Conservation (phyloP, 2,113 vertebrate genomes). For the Zapornia atra region DNA sequence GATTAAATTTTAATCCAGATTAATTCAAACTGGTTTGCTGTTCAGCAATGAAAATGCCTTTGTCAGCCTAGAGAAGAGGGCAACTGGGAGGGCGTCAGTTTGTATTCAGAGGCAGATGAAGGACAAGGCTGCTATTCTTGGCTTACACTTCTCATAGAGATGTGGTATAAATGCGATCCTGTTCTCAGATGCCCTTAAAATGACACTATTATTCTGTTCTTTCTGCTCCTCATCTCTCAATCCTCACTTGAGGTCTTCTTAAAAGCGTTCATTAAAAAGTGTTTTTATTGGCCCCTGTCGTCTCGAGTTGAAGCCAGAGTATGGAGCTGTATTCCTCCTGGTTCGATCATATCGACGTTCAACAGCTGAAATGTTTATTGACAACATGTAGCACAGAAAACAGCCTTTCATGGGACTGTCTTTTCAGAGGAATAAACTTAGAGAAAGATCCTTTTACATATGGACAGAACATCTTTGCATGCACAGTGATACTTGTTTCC, state of each 20-base stretch:
- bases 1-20: conserved; percentile 28
- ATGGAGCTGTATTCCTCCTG: neutral
- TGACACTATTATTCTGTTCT: neutral
- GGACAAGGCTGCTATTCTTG: conserved; percentile 1
- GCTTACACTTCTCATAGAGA: neutral
- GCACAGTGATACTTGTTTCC: neutral
- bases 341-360: neutral
- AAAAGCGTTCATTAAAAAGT: neutral
- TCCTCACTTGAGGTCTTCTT: neutral
- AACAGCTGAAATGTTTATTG: neutral
- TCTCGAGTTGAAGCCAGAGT: neutral
- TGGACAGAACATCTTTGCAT: neutral
- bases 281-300: neutral
- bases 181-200: neutral
- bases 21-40: neutral
- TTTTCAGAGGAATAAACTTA: neutral
- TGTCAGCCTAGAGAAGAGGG: neutral
- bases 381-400: neutral
- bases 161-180: neutral
- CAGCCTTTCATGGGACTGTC: neutral
- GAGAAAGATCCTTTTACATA: neutral
- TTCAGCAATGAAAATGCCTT: neutral
- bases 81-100: neutral
- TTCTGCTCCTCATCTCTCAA: neutral
- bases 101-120: neutral